Conservation (phyloP, 2,797 vertebrate genomes). For the Amniataba percoides region DNA sequence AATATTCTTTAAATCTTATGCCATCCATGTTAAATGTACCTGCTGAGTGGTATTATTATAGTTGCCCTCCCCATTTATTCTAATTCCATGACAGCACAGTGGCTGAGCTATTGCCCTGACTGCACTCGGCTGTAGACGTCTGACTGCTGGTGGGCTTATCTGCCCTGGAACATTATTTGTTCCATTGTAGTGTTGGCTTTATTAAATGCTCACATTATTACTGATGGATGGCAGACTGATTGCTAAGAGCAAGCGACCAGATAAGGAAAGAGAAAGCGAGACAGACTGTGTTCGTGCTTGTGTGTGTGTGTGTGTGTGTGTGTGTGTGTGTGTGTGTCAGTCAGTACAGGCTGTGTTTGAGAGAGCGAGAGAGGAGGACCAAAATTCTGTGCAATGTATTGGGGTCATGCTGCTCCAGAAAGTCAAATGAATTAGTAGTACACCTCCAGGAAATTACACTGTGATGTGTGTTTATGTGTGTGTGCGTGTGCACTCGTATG, state of each 20-base stretch:
- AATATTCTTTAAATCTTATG: conserved; percentile 44
- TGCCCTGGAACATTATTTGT: conserved; percentile 68
- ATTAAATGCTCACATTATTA: conserved; percentile 80
- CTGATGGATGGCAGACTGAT: conserved; percentile 70
- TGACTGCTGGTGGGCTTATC: conserved; percentile 64
- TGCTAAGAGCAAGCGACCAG: conserved; percentile 61
- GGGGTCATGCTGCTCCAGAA: conserved; percentile 72
- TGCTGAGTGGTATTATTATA: conserved; percentile 29
- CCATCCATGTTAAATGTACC: conserved; percentile 28
- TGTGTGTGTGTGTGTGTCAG: conserved; percentile 9
- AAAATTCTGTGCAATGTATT: conserved; percentile 56
- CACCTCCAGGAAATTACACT: conserved; percentile 74
- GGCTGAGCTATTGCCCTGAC: conserved; percentile 51
- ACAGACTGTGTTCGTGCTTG: background rate
- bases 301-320: conserved; percentile 10
- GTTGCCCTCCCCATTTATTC: conserved; percentile 32
- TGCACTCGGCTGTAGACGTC: conserved; percentile 55
- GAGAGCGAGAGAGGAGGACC: conserved; percentile 33
- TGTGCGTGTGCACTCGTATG: conserved; percentile 30
- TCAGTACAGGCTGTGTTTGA: conserved; percentile 14
- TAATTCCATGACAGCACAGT: conserved; percentile 40
- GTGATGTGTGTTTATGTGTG: conserved; percentile 8
- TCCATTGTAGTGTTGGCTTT: conserved; percentile 68
- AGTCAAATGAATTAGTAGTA: conserved; percentile 74
- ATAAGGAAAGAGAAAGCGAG: conserved; percentile 66